Conservation (phyloP, 2,113 vertebrate species). For the Ophiodon elongatus region DNA sequence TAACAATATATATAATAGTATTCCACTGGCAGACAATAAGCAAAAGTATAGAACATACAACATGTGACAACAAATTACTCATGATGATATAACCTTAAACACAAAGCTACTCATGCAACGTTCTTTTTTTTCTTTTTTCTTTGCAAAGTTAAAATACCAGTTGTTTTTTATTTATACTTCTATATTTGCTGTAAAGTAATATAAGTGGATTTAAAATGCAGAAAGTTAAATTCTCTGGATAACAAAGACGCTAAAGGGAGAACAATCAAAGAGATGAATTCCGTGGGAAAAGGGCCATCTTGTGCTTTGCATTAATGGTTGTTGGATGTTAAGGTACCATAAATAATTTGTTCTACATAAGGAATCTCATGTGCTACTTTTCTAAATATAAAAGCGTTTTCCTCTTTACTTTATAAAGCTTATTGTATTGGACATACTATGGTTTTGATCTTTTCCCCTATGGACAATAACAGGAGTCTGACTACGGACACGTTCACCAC, state of each 20-base stretch:
- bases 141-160: background rate
- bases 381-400: constrained; percentile 53
- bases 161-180: background rate
- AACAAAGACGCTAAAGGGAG: constrained; percentile 26
- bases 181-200: background rate
- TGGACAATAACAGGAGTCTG: constrained; percentile 17
- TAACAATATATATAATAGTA: too few relatives aligned
- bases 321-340: too few relatives aligned
- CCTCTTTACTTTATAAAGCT: constrained; percentile 49
- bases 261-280: constrained; percentile 11
- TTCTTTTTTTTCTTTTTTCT: background rate
- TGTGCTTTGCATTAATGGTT: constrained; percentile 22
- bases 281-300: background rate
- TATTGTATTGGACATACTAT: constrained; percentile 11
- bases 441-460: background rate
- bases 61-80: constrained; percentile 7
- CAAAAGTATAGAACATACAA: constrained; percentile 35
- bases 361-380: constrained; percentile 38
- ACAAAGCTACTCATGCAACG: constrained; percentile 60
- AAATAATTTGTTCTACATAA: constrained; percentile 41
- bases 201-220: constrained; percentile 15
- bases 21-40: constrained; percentile 20
- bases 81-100: constrained; percentile 28
- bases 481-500: background rate
- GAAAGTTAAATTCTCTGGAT: constrained; percentile 7